Evolutionary conservation across 2,797 vertebrate species (phyloP).

Genomic region (Mastacembelus armatus): DNA sequence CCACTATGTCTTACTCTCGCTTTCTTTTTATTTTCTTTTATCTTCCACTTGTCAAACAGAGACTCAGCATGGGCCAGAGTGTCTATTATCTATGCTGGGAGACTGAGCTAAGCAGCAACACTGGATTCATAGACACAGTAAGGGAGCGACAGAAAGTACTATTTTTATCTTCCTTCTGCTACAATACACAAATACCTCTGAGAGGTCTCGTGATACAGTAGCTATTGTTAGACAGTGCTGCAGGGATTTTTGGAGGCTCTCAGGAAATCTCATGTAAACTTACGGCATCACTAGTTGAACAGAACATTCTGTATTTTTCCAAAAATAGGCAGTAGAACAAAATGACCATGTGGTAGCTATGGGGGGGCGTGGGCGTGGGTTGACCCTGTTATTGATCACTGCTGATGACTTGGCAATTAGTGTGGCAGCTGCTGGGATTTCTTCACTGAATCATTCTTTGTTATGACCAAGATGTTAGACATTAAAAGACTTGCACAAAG

Average conservation of each 20-base stretch:
- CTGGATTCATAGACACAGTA: slow-evolving; percentile 1
- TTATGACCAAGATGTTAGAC: neutral
- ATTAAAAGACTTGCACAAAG: too few species aligned
- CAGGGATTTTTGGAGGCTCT: slow-evolving; percentile 37
- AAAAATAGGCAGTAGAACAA: neutral
- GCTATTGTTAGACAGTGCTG: slow-evolving; percentile 64
- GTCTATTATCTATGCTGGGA: slow-evolving; percentile 3
- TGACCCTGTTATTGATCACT: slow-evolving; percentile 7
- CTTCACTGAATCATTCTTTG: neutral
- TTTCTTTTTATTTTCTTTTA: neutral
- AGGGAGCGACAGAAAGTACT: slow-evolving; percentile 35
- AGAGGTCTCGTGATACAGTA: slow-evolving; percentile 56
- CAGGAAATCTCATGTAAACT: slow-evolving; percentile 33
- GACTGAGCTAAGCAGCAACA: slow-evolving; percentile 18
- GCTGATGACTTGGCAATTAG: slow-evolving; percentile 18
- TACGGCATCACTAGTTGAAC: neutral
- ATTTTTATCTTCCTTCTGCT: slow-evolving; percentile 65
- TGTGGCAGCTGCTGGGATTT: neutral
- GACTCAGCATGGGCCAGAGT: neutral
- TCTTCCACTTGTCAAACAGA: neutral
- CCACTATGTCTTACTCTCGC: too few species aligned
- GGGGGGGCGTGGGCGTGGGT: too few species aligned
- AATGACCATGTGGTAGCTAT: neutral
- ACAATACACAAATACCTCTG: slow-evolving; percentile 43
- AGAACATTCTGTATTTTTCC: neutral